Evolutionary conservation across 2,888 invertebrate genomes (phyloP).

Genomic region (Eupithecia inturbata): DNA sequence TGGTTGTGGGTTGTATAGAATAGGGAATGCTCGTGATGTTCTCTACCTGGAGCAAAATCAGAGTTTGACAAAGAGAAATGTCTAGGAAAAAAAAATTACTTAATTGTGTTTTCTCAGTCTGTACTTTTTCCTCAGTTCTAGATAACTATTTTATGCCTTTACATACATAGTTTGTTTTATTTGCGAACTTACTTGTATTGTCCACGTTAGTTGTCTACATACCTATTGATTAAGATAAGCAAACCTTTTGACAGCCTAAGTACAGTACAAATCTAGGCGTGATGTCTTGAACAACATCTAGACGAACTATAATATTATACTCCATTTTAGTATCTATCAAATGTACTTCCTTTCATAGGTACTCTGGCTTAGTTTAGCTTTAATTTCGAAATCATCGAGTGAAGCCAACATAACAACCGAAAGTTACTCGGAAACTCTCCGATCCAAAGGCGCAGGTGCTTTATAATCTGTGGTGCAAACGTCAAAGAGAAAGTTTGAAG

Average conservation of each 20-base stretch:
- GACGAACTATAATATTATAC: background rate
- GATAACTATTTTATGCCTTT: background rate
- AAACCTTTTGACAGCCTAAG: background rate
- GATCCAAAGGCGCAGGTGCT: constrained; percentile 23
- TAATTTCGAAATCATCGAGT: constrained; percentile 22
- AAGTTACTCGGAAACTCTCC: constrained; percentile 32
- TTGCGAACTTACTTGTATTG: background rate
- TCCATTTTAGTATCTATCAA: background rate
- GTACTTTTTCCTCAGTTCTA: background rate
- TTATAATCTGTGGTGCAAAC: constrained; percentile 34
- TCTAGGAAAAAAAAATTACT: background rate
- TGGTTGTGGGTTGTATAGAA: constrained; percentile 22
- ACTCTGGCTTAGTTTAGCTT: background rate
- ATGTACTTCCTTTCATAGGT: background rate
- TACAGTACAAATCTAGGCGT: background rate
- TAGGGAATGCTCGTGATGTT: background rate
- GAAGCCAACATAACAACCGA: constrained; percentile 33
- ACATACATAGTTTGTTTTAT: too few relatives aligned
- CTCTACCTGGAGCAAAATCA: background rate
- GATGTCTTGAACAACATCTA: background rate
- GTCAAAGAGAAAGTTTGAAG: constrained; percentile 75
- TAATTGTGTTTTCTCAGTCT: background rate
- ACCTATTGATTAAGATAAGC: background rate
- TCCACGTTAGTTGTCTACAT: background rate
- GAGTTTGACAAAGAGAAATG: background rate